Evolutionary conservation across 2,797 vertebrate species (phyloP).

Genomic region (Falco novaeseelandiae): DNA sequence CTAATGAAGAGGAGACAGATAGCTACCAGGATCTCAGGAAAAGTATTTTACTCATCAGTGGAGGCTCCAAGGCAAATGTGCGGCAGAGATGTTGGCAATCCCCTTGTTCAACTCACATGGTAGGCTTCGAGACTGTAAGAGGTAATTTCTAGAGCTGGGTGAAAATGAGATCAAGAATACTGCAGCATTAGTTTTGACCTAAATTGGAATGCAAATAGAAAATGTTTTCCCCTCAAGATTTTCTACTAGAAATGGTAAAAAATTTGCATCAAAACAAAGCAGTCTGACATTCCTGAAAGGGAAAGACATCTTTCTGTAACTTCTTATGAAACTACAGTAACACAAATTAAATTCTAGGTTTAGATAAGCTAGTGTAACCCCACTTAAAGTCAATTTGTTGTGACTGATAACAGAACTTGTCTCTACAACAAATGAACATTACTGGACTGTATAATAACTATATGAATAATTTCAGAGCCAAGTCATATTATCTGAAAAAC

Average conservation of each 20-base stretch:
- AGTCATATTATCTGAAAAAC: not conserved
- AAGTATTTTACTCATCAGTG: not conserved
- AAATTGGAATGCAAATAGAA: not conserved
- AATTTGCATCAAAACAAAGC: not conserved
- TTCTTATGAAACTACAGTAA: not conserved
- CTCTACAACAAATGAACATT: not conserved
- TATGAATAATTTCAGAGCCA: not conserved
- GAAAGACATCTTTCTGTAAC: not conserved
- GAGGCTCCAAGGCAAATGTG: not conserved
- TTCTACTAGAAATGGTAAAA: not conserved
- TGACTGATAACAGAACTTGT: not conserved
- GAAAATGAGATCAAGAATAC: not conserved
- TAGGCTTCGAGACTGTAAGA: not conserved
- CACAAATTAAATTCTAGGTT: not conserved
- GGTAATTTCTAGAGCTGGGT: not conserved
- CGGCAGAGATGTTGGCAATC: not conserved
- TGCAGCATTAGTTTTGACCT: not conserved
- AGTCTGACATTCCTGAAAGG: not conserved
- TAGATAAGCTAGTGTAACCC: not conserved
- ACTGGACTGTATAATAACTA: not conserved
- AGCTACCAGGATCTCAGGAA: not conserved
- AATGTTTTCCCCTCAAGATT: not conserved
- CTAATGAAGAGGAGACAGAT: rapidly evolving
- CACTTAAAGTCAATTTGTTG: not conserved
- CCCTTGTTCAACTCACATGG: not conserved